These are phyloP conservation scores for Eudyptes chrysolophus DNA, from an alignment of 2,113 vertebrate genomes.

Conservation along the genomic window DNA sequence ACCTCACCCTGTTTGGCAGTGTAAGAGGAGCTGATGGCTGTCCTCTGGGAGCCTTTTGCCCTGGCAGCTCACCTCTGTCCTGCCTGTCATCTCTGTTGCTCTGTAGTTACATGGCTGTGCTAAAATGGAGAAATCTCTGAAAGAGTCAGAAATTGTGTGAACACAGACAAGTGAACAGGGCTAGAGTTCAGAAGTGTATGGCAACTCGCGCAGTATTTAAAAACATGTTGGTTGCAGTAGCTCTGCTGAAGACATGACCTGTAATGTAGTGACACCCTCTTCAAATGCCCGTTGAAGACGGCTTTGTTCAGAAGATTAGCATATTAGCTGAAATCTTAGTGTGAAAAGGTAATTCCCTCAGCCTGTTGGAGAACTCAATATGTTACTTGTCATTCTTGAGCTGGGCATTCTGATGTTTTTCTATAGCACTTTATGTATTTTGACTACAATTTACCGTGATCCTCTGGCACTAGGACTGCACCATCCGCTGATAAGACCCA, in stretches of 20 bases:
- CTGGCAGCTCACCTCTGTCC: not conserved
- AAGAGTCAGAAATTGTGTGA: not conserved
- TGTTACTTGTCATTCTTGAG: not conserved
- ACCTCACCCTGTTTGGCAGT: no score
- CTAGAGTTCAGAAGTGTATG: not conserved
- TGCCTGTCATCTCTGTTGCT: not conserved
- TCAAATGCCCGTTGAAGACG: not conserved
- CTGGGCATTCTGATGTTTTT: not conserved
- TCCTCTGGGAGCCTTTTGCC: not conserved
- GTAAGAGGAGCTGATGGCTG: not conserved
- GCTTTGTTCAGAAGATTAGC: not conserved
- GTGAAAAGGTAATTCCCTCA: constrained; percentile 20
- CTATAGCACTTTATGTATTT: not conserved
- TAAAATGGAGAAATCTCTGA: not conserved
- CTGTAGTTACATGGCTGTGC: not conserved
- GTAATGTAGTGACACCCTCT: not conserved
- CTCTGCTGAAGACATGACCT: not conserved
- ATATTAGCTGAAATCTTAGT: not conserved
- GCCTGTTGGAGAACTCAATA: not conserved
- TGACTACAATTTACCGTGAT: not conserved
- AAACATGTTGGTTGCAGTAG: not conserved
- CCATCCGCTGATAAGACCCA: not conserved
- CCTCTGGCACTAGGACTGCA: not conserved
- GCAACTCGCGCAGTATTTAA: accelerated
- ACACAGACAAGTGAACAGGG: not conserved